phyloP scores from a whole-genome alignment of 2,888 invertebrate genomes.

The Epinotia ramella region DNA sequence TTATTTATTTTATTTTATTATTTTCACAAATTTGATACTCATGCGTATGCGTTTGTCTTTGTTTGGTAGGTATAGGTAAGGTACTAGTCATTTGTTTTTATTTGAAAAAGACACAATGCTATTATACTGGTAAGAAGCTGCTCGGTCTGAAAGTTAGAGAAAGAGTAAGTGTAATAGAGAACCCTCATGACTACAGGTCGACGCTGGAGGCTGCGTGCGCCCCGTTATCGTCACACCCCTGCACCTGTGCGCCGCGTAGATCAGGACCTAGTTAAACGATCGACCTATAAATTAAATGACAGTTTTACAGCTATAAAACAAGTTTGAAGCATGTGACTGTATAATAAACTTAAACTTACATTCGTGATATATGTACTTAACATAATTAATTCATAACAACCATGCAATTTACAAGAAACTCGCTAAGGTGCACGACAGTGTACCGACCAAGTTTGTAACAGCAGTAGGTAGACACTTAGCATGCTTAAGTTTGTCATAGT shows the following conservation, averaged over 20 bases:
- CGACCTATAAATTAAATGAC: not conserved
- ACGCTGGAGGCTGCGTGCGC: too few relatives aligned
- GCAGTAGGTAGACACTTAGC: slow-evolving; percentile 27
- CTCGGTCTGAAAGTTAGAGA: not conserved
- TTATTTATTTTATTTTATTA: too few relatives aligned
- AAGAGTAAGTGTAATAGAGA: too few relatives aligned
- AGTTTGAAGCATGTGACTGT: not conserved
- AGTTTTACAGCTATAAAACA: not conserved
- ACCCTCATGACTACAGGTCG: not conserved
- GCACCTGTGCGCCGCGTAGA: too few relatives aligned
- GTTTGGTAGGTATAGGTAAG: not conserved
- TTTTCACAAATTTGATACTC: too few relatives aligned
- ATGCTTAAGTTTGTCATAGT: slow-evolving; percentile 27
- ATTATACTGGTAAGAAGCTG: not conserved
- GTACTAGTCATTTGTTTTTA: not conserved
- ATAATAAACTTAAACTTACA: not conserved
- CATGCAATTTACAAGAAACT: slow-evolving; percentile 11
- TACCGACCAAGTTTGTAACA: slow-evolving; percentile 20
- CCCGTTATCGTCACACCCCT: too few relatives aligned
- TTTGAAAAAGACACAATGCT: not conserved
- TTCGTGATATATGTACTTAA: slow-evolving; percentile 1
- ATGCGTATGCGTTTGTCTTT: not conserved
- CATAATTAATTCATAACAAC: slow-evolving; percentile 5
- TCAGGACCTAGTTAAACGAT: too few relatives aligned
- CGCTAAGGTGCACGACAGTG: slow-evolving; percentile 14